A percentile compares a stretch with the other conserved stretches of the same genome.
Evolutionary conservation across 2,888 invertebrate genomes (phyloP).

Genomic region (Hyalella azteca): DNA sequence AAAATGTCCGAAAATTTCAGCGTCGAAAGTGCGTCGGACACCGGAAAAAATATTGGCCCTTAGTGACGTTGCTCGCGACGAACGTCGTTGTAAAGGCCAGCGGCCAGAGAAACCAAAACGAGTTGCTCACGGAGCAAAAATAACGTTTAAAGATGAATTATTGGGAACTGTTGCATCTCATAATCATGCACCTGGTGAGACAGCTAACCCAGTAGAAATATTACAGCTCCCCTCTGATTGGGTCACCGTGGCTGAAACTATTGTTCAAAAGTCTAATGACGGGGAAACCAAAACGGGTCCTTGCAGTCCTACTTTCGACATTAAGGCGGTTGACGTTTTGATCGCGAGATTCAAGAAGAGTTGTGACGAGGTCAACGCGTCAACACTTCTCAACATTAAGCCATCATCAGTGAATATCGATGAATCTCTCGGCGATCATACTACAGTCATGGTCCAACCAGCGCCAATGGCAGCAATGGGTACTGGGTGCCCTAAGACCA

Average conservation of each 20-base stretch:
- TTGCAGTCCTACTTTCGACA: neutral
- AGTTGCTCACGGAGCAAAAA: neutral
- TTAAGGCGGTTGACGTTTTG: neutral
- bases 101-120: neutral
- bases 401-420: no score
- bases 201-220: neutral
- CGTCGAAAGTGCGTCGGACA: no score
- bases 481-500: no score
- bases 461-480: no score
- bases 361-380: conserved; percentile 7
- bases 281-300: neutral
- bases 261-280: neutral
- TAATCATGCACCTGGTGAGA: neutral
- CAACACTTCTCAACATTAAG: neutral
- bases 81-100: no score
- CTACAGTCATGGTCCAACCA: no score
- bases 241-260: neutral
- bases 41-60: neutral
- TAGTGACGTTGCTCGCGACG: no score
- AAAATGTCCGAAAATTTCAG: no score
- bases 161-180: neutral
- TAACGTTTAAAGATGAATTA: neutral
- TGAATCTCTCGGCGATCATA: no score
- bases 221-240: neutral
- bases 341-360: conserved; percentile 20